Evolutionary conservation across 1,140 invertebrate genomes (phyloP).

Genomic region (Diuraphis noxia): DNA sequence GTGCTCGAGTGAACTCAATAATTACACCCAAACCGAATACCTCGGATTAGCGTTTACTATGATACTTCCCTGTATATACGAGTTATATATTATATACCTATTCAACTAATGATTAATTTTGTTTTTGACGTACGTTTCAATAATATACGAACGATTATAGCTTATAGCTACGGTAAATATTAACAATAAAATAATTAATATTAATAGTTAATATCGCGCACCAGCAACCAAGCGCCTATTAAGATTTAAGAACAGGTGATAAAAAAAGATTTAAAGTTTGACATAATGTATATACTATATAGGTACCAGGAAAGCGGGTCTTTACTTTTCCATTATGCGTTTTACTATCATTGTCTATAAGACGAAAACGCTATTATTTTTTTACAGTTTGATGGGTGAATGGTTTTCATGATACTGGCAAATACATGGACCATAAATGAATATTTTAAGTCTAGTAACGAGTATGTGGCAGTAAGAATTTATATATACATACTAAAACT

Average conservation of each 20-base stretch:
- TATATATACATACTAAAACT: background rate
- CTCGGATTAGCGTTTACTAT: background rate
- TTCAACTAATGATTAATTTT: background rate
- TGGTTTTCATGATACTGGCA: background rate
- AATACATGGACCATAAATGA: slow-evolving; percentile 17
- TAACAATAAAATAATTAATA: background rate
- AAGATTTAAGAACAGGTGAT: background rate
- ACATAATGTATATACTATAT: background rate
- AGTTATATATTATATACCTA: background rate
- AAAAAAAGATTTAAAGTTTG: background rate
- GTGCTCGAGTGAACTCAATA: background rate
- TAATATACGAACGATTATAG: background rate
- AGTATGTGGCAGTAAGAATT: no score
- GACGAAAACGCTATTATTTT: slow-evolving; percentile 3
- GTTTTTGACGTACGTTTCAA: accelerated
- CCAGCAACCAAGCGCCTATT: no score
- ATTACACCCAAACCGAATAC: background rate
- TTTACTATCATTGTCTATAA: background rate
- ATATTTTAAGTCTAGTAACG: background rate
- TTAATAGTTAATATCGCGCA: no score
- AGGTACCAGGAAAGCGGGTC: background rate
- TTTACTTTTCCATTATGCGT: background rate
- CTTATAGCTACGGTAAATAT: background rate
- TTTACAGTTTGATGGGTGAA: background rate
- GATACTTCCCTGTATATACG: background rate